Evolutionary conservation across 1,140 invertebrate genomes (phyloP).

Genomic region (Drosophila nebulosa): DNA sequence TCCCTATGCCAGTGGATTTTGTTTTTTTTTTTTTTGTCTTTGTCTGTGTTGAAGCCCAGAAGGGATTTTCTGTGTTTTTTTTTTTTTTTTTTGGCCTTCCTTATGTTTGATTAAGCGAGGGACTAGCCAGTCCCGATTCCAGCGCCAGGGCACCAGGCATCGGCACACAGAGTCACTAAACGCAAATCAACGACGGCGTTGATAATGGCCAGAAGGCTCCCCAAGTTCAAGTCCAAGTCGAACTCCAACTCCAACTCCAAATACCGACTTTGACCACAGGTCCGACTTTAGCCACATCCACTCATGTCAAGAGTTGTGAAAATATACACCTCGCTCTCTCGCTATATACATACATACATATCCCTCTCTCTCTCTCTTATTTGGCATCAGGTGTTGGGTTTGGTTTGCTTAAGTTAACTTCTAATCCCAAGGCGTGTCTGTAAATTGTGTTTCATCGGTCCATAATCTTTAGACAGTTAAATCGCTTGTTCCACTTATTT

Average conservation of each 20-base stretch:
- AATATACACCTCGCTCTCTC: constrained; percentile 66
- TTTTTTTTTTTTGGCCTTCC: constrained; percentile 32
- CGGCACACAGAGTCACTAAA: constrained; percentile 33
- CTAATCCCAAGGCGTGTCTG: constrained; percentile 73
- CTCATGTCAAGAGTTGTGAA: constrained; percentile 73
- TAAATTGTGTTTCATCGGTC: constrained; percentile 33
- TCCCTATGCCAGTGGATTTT: background rate
- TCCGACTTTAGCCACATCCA: constrained; percentile 15
- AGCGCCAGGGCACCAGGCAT: background rate
- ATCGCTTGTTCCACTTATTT: constrained; percentile 70
- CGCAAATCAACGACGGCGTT: constrained; percentile 74
- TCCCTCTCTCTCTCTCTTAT: constrained; percentile 9
- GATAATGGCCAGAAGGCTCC: constrained; percentile 67
- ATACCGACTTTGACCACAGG: background rate
- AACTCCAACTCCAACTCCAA: background rate
- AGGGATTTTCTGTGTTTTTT: constrained; percentile 45
- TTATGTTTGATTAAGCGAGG: constrained; percentile 71
- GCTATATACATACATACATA: constrained; percentile 1
- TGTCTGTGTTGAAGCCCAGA: constrained; percentile 56
- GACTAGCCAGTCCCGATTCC: constrained; percentile 27
- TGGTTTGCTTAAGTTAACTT: constrained; percentile 19
- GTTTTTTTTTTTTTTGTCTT: background rate
- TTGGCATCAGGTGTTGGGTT: constrained; percentile 66
- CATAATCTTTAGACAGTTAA: constrained; percentile 58
- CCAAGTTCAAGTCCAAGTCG: constrained; percentile 11